These are phyloP conservation scores for Microchrysa polita DNA, from an alignment of 2,888 invertebrate genomes.

Conservation along the genomic window DNA sequence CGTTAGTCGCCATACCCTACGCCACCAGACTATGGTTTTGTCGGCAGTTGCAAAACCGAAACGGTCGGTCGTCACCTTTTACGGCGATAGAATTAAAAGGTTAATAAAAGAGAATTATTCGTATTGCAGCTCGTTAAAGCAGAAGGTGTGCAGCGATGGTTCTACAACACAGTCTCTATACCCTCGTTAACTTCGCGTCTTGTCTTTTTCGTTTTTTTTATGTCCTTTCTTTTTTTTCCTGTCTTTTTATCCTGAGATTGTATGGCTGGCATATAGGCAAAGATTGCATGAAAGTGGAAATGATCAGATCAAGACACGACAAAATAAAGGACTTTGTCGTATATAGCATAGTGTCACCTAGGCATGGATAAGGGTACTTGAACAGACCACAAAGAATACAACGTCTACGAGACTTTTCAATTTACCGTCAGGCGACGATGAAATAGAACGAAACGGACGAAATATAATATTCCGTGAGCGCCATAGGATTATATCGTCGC, in stretches of 20 bases:
- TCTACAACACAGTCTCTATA: neutral
- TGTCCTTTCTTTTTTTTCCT: no score
- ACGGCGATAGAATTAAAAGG: conserved; percentile 26
- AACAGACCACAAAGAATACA: neutral
- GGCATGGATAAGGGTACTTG: conserved; percentile 26
- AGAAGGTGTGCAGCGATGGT: conserved; percentile 26
- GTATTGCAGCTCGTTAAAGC: conserved; percentile 30
- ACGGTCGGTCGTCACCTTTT: conserved; percentile 17
- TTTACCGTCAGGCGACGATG: conserved; percentile 26
- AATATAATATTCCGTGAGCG: conserved; percentile 48
- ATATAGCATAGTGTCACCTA: conserved; percentile 27
- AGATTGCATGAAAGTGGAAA: neutral
- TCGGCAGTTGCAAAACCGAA: neutral
- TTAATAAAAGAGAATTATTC: conserved; percentile 40
- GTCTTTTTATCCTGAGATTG: neutral
- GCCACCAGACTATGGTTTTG: neutral
- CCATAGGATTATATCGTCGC: conserved; percentile 43
- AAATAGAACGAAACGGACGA: conserved; percentile 22
- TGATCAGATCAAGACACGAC: neutral
- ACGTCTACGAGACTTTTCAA: conserved; percentile 32
- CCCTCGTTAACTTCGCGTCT: neutral
- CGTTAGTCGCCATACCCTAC: neutral
- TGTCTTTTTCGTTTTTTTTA: neutral
- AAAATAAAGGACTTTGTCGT: neutral
- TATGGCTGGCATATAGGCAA: neutral